A percentile compares a stretch with the other conserved stretches of the same genome.
Evolutionary conservation across 1,140 invertebrate genomes (phyloP).

Genomic region (Aphidius gifuensis): DNA sequence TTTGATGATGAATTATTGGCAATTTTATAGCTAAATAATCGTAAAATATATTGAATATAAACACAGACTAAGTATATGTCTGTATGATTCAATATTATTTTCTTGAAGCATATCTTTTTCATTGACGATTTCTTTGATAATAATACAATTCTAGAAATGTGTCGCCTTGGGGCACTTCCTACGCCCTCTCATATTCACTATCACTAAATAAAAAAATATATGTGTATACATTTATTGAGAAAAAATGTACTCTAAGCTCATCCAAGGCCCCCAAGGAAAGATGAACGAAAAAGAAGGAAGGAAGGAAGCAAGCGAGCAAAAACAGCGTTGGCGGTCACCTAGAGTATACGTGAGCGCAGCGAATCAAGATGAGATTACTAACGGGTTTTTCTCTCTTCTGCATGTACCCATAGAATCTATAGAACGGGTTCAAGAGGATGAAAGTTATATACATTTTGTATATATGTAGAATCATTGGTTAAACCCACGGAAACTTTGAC

Average conservation of each 20-base stretch:
- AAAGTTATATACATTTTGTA: slow-evolving; percentile 15
- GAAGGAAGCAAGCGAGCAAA: slow-evolving; percentile 22
- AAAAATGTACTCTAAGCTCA: too few species aligned
- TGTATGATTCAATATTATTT: too few species aligned
- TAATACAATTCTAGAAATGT: too few species aligned
- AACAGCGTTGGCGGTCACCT: slow-evolving; percentile 11
- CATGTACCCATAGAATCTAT: slow-evolving; percentile 5
- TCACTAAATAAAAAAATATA: slow-evolving; percentile 3
- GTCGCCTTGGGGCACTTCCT: slow-evolving; percentile 4
- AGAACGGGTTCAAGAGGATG: slow-evolving; percentile 26
- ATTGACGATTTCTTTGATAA: too few species aligned
- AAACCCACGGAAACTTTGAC: slow-evolving; percentile 7
- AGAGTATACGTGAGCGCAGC: slow-evolving; percentile 22
- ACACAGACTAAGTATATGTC: too few species aligned
- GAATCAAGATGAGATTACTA: slow-evolving; percentile 28
- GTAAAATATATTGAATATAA: too few species aligned
- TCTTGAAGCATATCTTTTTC: too few species aligned
- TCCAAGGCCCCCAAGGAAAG: too few species aligned
- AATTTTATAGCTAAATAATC: too few species aligned
- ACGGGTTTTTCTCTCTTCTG: slow-evolving; percentile 18
- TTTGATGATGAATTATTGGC: too few species aligned
- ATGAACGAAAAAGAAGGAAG: neutral
- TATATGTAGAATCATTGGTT: slow-evolving; percentile 7
- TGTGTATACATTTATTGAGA: neutral
- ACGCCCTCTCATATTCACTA: slow-evolving; percentile 11